Conservation (phyloP, 2,797 vertebrate genomes). For the Adelosebastes latens region DNA sequence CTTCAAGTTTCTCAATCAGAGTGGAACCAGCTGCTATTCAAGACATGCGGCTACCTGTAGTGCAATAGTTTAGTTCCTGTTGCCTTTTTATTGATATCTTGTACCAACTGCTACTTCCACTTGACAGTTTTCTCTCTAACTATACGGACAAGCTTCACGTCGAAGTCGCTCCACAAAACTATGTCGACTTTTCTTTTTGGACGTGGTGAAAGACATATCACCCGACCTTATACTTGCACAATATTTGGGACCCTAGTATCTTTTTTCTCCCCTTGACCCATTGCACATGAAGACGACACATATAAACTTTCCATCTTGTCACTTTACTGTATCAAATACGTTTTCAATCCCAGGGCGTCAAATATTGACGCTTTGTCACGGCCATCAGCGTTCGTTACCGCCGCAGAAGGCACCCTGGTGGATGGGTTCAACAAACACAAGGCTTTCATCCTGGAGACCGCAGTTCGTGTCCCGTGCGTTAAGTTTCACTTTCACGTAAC, state of each 20-base stretch:
- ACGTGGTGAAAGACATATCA: not conserved
- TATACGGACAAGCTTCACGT: not conserved
- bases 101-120: not conserved
- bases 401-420: too few relatives aligned
- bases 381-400: too few relatives aligned
- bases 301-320: not conserved
- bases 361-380: too few relatives aligned
- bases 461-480: too few relatives aligned
- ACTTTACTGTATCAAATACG: not conserved
- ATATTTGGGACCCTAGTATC: not conserved
- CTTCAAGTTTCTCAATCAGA: not conserved
- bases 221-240: not conserved
- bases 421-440: too few relatives aligned
- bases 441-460: too few relatives aligned
- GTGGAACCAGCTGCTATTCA: not conserved
- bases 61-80: not conserved
- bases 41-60: not conserved
- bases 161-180: not conserved
- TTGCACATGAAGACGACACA: not conserved
- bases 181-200: too few relatives aligned
- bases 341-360: too few relatives aligned
- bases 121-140: not conserved
- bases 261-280: not conserved
- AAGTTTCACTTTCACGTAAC: too few relatives aligned
- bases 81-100: not conserved